Base-by-base conservation (phyloP, 2,797 vertebrate genomes). In the Halcyon badia region DNA sequence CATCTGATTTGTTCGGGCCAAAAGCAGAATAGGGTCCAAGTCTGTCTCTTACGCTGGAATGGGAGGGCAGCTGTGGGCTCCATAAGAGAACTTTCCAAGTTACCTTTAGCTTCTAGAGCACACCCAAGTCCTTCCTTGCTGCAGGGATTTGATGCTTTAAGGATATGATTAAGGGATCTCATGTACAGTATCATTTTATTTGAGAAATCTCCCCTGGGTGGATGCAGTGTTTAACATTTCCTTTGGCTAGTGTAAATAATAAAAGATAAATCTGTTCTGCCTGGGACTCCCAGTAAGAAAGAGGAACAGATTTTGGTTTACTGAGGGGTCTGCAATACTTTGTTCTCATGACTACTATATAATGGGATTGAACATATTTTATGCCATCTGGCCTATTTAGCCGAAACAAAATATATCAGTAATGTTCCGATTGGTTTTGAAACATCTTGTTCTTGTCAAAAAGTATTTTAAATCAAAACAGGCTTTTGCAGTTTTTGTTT, bases 381-480 rank as follows among this genome's bases (percentile, higher is more conserved):
- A 91, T 88, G 90, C 92, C 94, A 96, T 97, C 86, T 96, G 96
- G 88, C 87, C 90, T 64, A 79, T 75, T 97, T 87, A 95, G 82
- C 80, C 26, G 65, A 94, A 97, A 92, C 90, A 76, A 94, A 92
- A 95, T 89, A 89, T 86, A 91, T 90, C 90, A 94, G 72, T 89
- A 96, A 94, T 85, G 87, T 95, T 95, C 94, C 77, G 69, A 97
- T 93, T 83, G 79, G 84, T 91, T 91, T 77, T 93, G 87, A 96
- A 91, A 97, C 95, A 96, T 97, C 96, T 96, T 95, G 77, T 96
- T 97, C 94, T 97, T 85, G 90, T 92, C 90, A 94, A 92, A 78
- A 95, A 96, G 73, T 89, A 97, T 96, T 97, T 97, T 96, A 97
- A 97, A 95, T 76, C 90, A 86, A 97, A 97, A 86, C 96, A 97